A percentile compares a stretch with the other conserved stretches of the same genome.
These are phyloP conservation scores for Cebus imitator DNA, from an alignment of 2,113 vertebrate species.

Conservation along the genomic window DNA sequence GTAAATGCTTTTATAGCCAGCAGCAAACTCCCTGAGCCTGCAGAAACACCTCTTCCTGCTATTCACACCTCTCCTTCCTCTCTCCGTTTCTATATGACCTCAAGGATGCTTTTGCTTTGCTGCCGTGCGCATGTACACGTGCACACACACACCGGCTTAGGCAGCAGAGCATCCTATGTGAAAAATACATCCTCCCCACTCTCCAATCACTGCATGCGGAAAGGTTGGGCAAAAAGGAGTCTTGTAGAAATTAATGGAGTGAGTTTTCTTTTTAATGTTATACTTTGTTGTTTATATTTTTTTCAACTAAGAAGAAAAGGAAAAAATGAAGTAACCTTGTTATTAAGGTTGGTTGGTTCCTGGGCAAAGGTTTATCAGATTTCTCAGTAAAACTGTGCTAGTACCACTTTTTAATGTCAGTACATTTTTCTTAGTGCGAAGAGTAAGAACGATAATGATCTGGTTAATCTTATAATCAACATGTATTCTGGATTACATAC, in stretches of 20 bases:
- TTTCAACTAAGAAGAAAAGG: constrained; percentile 53
- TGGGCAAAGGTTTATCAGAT: constrained; percentile 84
- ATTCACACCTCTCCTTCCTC: not conserved
- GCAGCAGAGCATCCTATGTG: not conserved
- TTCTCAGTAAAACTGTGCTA: constrained; percentile 80
- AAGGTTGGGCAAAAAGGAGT: not conserved
- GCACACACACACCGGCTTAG: not conserved
- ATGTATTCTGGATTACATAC: constrained; percentile 70
- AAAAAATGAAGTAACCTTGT: constrained; percentile 65
- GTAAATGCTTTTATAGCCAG: not conserved
- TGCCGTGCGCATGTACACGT: accelerated
- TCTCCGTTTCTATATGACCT: not conserved
- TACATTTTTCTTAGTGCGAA: constrained; percentile 73
- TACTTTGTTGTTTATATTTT: constrained; percentile 46
- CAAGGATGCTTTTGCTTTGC: not conserved
- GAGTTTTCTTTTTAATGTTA: not conserved
- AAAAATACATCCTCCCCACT: not conserved
- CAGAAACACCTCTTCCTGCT: not conserved
- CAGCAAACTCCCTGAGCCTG: not conserved
- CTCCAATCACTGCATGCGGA: not conserved
- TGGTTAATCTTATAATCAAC: constrained; percentile 64
- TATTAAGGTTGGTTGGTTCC: constrained; percentile 65
- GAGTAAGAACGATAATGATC: constrained; percentile 80
- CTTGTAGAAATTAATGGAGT: not conserved
- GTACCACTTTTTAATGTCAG: constrained; percentile 78